Base-by-base conservation (phyloP, 2,888 invertebrate genomes). In the Lottia gigantea region DNA sequence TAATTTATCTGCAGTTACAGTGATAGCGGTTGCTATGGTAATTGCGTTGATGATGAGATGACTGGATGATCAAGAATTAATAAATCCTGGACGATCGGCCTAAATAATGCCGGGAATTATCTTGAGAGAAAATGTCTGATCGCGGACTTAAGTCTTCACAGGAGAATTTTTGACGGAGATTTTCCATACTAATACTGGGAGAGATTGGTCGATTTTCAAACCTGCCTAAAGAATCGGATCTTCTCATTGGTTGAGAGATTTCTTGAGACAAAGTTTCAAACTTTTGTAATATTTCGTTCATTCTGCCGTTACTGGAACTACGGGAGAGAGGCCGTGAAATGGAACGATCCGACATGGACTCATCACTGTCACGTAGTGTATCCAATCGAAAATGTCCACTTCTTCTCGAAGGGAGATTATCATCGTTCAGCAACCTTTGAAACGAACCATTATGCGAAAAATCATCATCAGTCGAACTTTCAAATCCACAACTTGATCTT, bases 281-380 rank as follows among this genome's bases (percentile, higher is more conserved):
- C 15, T 55, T 55, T 55, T 55, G 55, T 55, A 55, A 55, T 23
- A 55, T 55, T 55, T 23, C 55, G 15, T 55, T 55, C 55, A 55
- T 55, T 19, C 55, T 12, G 23, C 55, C 23, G 23, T 55, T 55
- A 23, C 55, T 55, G 12, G 55, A 55, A 55, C 55, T 55, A 3
- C 55, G 23, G 19, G 55, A 55, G 4, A 23, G 55, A 23, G 55
- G 23, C 14, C 55, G 2, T 2, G 55, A 55, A 14, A 19, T 55
- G 55, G 19, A 23, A 14, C 55, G 19, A 6, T 55, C 55, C 2
- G 23, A 23, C 23, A 55, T 23, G 12, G 55, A 55, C 15, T 55
- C 55, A 55, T 23, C 19, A 4, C 55, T 55, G 55, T 55, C 55
- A 12, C 55, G 8, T 23, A 55, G 0, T 0, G 55, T 23, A 23